Evolutionary conservation across 2,888 invertebrate genomes (phyloP).

Genomic region (Erebia ligea): DNA sequence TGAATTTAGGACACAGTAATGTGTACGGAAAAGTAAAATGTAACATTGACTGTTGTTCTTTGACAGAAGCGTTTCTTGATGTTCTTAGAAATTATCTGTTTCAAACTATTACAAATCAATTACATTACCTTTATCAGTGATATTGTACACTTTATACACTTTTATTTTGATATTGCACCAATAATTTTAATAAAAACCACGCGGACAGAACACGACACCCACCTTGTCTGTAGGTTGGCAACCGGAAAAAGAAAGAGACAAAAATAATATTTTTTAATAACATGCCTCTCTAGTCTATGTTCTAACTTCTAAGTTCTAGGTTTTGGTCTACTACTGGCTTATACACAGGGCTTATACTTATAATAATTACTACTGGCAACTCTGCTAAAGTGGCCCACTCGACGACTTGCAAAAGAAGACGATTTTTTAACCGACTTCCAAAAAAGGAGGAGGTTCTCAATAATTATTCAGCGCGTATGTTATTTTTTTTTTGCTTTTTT

Average conservation of each 20-base stretch:
- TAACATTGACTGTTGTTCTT: background rate
- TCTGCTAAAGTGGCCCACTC: background rate
- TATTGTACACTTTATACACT: slow-evolving; percentile 36
- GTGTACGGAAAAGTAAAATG: background rate
- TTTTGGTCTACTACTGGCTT: background rate
- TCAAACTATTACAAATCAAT: background rate
- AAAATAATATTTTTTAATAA: background rate
- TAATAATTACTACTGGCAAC: background rate
- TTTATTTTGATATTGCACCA: slow-evolving; percentile 36
- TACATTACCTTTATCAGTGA: slow-evolving; percentile 49
- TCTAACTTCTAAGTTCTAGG: too few species aligned
- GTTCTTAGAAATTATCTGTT: background rate
- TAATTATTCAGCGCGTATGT: too few species aligned
- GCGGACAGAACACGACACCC: slow-evolving; percentile 63
- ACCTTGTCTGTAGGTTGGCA: slow-evolving; percentile 77
- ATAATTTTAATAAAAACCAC: slow-evolving; percentile 61
- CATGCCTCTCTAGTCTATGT: background rate
- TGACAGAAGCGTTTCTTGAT: background rate
- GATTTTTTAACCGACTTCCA: too few species aligned
- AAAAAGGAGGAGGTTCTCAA: too few species aligned
- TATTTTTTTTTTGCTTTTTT: too few species aligned
- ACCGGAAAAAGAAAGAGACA: slow-evolving; percentile 71
- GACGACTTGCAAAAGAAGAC: background rate
- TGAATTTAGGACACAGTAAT: background rate
- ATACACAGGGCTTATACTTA: background rate